phyloP scores from a whole-genome alignment of 2,888 invertebrate species.

The Gerris lacustris region DNA sequence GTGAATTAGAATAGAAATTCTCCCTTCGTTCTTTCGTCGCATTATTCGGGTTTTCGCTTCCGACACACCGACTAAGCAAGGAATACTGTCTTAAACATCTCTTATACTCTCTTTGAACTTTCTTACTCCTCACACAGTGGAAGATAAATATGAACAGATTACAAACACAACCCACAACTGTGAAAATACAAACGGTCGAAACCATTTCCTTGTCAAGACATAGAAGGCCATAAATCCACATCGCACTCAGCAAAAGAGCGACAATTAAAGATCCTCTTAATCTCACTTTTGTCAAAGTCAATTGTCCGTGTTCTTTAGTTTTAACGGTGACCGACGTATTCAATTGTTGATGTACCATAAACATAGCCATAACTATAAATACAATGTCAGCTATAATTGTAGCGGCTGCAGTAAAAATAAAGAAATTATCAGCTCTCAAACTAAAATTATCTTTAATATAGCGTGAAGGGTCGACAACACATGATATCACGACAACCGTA shows the following conservation, averaged over 20 bases:
- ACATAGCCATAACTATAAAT: slow-evolving; percentile 79
- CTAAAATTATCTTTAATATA: slow-evolving; percentile 74
- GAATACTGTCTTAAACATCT: slow-evolving; percentile 57
- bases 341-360: slow-evolving; percentile 85
- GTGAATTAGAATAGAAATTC: slow-evolving; percentile 41
- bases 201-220: slow-evolving; percentile 78
- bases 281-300: slow-evolving; percentile 83
- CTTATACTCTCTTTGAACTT: slow-evolving; percentile 68
- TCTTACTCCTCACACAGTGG: slow-evolving; percentile 91
- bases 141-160: slow-evolving; percentile 92
- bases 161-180: slow-evolving; percentile 80
- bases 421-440: slow-evolving; percentile 67
- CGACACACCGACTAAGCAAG: slow-evolving; percentile 60
- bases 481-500: slow-evolving; percentile 66
- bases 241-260: slow-evolving; percentile 76
- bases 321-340: slow-evolving; percentile 67
- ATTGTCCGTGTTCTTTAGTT: slow-evolving; percentile 77
- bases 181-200: slow-evolving; percentile 83
- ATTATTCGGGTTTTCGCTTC: slow-evolving; percentile 39
- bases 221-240: slow-evolving; percentile 89
- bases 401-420: slow-evolving; percentile 76
- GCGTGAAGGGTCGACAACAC: slow-evolving; percentile 63
- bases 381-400: slow-evolving; percentile 74
- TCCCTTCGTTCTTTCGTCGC: slow-evolving; percentile 40
- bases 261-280: slow-evolving; percentile 79